Percentiles rank a stretch among this genome's conserved stretches.
Evolutionary conservation across 2,888 invertebrate genomes (phyloP).

Genomic region (Cantharis rustica): DNA sequence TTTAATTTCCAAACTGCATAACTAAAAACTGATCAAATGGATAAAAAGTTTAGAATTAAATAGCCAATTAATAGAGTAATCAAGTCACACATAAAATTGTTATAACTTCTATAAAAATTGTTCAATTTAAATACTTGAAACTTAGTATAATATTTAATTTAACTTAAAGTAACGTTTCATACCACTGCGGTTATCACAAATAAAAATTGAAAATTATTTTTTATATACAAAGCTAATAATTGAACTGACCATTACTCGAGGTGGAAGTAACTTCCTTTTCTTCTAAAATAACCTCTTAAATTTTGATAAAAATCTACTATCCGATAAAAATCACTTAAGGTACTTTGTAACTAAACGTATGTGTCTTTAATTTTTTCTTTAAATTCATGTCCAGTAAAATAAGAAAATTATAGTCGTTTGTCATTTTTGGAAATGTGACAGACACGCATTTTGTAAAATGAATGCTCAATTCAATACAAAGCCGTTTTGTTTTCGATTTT

Average conservation of each 20-base stretch:
- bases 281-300: background rate
- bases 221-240: background rate
- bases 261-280: background rate
- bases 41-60: too few species aligned
- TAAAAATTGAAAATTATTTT: background rate
- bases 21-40: too few species aligned
- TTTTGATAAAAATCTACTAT: background rate
- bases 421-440: constrained; percentile 41
- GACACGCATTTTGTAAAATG: constrained; percentile 38
- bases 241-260: background rate
- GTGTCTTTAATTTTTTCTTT: constrained; percentile 14
- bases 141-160: too few species aligned
- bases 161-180: too few species aligned
- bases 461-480: constrained; percentile 41
- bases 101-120: too few species aligned
- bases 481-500: constrained; percentile 39
- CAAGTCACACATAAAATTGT: too few species aligned
- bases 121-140: too few species aligned
- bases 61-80: too few species aligned
- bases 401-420: constrained; percentile 40
- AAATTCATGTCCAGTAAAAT: constrained; percentile 36
- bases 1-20: too few species aligned
- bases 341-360: background rate
- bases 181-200: too few species aligned
- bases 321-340: background rate